These are phyloP conservation scores for Molossus alvarezi DNA, from an alignment of 2,797 vertebrate genomes.

Conservation along the genomic window DNA sequence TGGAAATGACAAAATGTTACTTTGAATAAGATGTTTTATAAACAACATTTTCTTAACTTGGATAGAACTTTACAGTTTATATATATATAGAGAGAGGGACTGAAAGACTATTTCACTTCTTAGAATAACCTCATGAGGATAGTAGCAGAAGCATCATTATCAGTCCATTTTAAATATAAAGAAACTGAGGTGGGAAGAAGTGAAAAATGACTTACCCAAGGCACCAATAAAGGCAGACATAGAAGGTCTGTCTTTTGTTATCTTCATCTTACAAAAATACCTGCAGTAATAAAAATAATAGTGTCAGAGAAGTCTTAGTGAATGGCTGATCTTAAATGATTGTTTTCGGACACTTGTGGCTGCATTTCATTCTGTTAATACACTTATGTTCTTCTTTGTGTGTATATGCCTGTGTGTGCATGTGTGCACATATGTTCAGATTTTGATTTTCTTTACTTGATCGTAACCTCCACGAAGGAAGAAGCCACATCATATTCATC, in stretches of 20 bases:
- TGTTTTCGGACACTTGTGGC: background rate
- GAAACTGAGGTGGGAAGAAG: background rate
- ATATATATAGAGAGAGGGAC: background rate
- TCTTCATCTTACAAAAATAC: background rate
- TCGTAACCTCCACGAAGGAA: slow-evolving; percentile 55
- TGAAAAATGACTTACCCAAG: slow-evolving; percentile 15
- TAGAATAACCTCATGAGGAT: background rate
- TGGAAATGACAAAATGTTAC: slow-evolving; percentile 68
- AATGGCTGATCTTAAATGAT: slow-evolving; percentile 32
- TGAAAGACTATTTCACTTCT: background rate
- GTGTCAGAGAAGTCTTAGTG: background rate
- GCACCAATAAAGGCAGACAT: background rate
- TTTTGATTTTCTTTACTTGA: slow-evolving; percentile 62
- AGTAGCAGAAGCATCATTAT: background rate
- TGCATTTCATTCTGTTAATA: slow-evolving; percentile 22
- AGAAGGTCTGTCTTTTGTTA: background rate
- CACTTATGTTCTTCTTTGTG: slow-evolving; percentile 3
- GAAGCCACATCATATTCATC: slow-evolving; percentile 20
- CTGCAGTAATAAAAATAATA: background rate
- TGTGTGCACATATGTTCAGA: background rate
- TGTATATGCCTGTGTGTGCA: background rate
- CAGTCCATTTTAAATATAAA: background rate
- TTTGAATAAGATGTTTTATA: slow-evolving; percentile 55
- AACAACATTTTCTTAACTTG: slow-evolving; percentile 61
- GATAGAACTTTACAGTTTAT: slow-evolving; percentile 17